Evolutionary conservation across 2,113 vertebrate genomes (phyloP), one percentile per base, ranked within the genome.

Genomic region (Trematomus loennbergii): DNA sequence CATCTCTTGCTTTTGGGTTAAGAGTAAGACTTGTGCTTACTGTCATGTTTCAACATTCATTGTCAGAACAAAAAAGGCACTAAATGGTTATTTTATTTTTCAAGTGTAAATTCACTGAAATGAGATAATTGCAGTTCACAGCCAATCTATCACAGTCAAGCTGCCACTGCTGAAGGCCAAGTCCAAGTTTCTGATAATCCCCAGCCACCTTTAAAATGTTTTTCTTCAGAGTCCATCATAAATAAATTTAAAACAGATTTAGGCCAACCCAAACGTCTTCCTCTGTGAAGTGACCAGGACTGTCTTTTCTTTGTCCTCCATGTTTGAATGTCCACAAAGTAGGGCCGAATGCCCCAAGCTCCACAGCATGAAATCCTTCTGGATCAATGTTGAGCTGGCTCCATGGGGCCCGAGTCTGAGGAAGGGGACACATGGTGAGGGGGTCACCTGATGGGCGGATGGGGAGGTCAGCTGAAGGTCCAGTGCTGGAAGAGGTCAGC

Each of bases 401-500:
- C 65, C 63, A 61, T 0, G 13, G 59, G 48, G 49, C 48, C 29
- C 0, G 25, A 48, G 78, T 75, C 52, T 75, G 29, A 81, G 36
- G 58, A 69, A 22, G 13, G 54, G 18, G 48, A 25, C 65, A 70
- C 29, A 33, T 48, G 20, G 67, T 78, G 36, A 66, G 78, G 58
- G 58, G 68, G 49, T 79, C 77, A 82, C 75, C 0, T 5, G 15
- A 17, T 22, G 53, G 66, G 50, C 65, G 49, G 20, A 58, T 17
- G 2, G 58, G 62, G 40, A 66, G 72, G 79, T 95, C 96, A 98
- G 78, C 93, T 94, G 85, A 99, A 96, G 59, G 92, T 62, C 97
- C 97, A 99, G 59, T 91, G 95, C 89, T 98, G 97, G 85, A 90
- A 82, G 20, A 88, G 43, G 82, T 98, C 96, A 1, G 64, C 74